Conservation (phyloP, 2,113 vertebrate species). For the Candoia aspera region DNA sequence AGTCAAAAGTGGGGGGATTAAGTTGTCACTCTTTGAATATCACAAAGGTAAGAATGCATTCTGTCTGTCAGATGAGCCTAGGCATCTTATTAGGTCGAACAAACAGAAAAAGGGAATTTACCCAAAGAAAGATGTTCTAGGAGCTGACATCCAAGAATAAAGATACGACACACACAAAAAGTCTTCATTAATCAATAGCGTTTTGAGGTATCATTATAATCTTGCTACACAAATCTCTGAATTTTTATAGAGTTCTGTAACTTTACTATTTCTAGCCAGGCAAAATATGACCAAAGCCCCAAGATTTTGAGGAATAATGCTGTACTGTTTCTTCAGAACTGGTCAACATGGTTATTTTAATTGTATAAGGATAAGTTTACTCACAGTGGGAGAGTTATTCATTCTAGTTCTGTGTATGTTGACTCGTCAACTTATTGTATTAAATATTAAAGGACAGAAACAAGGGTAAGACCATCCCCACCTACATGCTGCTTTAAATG, state of each 20-base stretch:
- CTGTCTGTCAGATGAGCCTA: not conserved
- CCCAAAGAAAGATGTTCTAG: not conserved
- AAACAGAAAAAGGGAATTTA: not conserved
- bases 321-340: not conserved
- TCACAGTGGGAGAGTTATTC: not conserved
- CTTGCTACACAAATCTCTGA: not conserved
- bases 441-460: not conserved
- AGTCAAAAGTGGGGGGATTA: not conserved
- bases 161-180: not conserved
- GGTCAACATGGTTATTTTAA: not conserved
- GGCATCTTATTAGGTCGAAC: not conserved
- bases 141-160: not conserved
- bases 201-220: not conserved
- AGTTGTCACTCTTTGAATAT: constrained; percentile 10
- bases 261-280: not conserved
- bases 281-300: not conserved
- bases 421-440: not conserved
- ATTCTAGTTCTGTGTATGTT: not conserved
- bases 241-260: not conserved
- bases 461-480: too few relatives aligned
- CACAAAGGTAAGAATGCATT: constrained; percentile 7
- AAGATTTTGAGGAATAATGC: not conserved
- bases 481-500: not conserved
- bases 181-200: not conserved
- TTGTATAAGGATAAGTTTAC: not conserved